A percentile compares a stretch with the other conserved stretches of the same genome.
Evolutionary conservation across 2,113 vertebrate genomes (phyloP).

Genomic region (Lophius piscatorius): DNA sequence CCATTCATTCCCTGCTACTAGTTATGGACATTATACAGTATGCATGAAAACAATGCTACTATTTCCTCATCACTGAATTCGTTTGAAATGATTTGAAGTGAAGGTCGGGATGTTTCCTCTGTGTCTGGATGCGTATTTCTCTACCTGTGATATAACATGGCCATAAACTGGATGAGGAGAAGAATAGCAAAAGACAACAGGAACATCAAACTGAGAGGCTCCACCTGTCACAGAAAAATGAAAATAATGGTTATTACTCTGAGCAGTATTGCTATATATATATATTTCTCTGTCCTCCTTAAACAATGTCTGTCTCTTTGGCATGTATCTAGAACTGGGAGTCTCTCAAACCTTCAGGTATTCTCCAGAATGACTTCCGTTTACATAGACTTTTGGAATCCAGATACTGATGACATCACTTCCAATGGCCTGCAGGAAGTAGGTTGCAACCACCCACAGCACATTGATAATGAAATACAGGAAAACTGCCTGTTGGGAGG

Average conservation of each 20-base stretch:
- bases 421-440: constrained; percentile 83
- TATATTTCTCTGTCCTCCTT: too few species aligned
- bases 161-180: constrained; percentile 79
- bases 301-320: too few species aligned
- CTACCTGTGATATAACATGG: constrained; percentile 86
- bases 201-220: constrained; percentile 84
- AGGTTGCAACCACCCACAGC: constrained; percentile 85
- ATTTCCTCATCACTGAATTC: not conserved
- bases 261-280: too few species aligned
- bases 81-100: not conserved
- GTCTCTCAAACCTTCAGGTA: constrained; percentile 48
- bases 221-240: constrained; percentile 64
- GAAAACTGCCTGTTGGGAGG: constrained; percentile 77
- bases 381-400: constrained; percentile 74
- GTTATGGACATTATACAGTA: not conserved
- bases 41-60: not conserved
- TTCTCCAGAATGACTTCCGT: constrained; percentile 55
- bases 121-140: constrained; percentile 2
- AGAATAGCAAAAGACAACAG: constrained; percentile 80
- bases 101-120: not conserved
- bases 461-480: constrained; percentile 84
- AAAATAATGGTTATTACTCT: not conserved
- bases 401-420: constrained; percentile 77
- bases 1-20: too few species aligned
- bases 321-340: not conserved